Conservation (phyloP, 2,113 vertebrate species). For the Solea solea region DNA sequence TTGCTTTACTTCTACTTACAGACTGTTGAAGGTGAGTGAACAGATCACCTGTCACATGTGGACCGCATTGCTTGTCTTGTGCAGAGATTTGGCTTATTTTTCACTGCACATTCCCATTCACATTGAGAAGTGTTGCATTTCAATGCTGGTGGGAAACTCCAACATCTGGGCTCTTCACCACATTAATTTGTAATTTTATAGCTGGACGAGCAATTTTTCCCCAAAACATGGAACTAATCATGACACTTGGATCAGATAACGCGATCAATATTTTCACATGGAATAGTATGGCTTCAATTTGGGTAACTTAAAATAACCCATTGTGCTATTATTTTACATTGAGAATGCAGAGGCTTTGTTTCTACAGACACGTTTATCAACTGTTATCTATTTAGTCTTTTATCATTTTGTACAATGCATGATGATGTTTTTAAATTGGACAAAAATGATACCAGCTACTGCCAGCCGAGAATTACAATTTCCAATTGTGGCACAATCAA, state of each 20-base stretch:
- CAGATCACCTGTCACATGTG: neutral
- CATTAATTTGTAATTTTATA: neutral
- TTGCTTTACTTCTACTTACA: neutral
- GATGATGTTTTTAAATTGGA: neutral
- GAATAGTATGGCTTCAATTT: neutral
- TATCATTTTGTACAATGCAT: neutral
- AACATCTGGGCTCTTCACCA: neutral
- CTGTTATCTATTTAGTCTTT: neutral
- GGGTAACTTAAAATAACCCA: too few relatives aligned
- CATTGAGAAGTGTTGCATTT: too few relatives aligned
- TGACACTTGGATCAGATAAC: slow-evolving; percentile 1
- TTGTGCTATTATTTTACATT: neutral
- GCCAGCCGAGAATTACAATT: too few relatives aligned
- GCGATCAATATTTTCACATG: too few relatives aligned
- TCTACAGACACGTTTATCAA: neutral
- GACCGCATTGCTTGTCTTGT: too few relatives aligned
- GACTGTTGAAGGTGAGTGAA: neutral
- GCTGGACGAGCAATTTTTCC: too few relatives aligned
- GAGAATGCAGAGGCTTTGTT: neutral
- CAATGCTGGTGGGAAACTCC: neutral
- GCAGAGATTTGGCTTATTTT: neutral
- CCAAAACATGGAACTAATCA: neutral
- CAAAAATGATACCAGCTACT: too few relatives aligned
- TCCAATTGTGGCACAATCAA: slow-evolving; percentile 2
- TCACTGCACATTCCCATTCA: neutral